These are phyloP conservation scores for Hemitrygon akajei DNA, from an alignment of 2,797 vertebrate species.

Conservation along the genomic window DNA sequence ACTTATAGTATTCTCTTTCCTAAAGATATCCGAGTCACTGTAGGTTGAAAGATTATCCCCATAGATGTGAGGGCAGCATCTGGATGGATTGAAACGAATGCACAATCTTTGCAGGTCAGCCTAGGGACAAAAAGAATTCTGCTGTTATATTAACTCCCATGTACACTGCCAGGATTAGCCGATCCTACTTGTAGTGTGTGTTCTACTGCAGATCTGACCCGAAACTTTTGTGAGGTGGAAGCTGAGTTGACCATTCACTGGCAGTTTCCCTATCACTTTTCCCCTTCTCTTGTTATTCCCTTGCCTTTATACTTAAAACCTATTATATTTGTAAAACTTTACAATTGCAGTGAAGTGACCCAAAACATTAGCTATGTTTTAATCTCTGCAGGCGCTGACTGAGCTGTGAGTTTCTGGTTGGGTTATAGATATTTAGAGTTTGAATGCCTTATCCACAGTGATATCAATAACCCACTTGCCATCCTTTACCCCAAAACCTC, in stretches of 20 bases:
- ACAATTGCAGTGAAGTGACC: no score
- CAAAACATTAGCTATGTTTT: not conserved
- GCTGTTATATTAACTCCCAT: not conserved
- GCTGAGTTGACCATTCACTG: not conserved
- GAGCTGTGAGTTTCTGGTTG: not conserved
- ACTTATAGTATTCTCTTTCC: constrained; percentile 21
- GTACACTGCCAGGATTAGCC: not conserved
- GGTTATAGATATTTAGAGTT: not conserved
- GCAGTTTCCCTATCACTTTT: not conserved
- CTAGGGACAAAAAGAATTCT: not conserved
- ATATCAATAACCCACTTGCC: not conserved
- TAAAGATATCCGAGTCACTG: constrained; percentile 29
- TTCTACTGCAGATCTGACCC: not conserved
- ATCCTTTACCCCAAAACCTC: not conserved
- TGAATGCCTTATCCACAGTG: not conserved
- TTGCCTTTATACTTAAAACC: not conserved
- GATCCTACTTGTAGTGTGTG: not conserved
- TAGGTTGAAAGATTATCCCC: constrained; percentile 30
- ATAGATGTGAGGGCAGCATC: constrained; percentile 24
- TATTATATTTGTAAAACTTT: not conserved
- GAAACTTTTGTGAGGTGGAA: not conserved
- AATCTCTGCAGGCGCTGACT: not conserved
- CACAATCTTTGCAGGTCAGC: constrained; percentile 24
- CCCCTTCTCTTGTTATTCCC: not conserved
- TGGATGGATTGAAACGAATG: constrained; percentile 24